Conservation (phyloP, 2,888 invertebrate genomes). For the Ophioninae sp. region DNA sequence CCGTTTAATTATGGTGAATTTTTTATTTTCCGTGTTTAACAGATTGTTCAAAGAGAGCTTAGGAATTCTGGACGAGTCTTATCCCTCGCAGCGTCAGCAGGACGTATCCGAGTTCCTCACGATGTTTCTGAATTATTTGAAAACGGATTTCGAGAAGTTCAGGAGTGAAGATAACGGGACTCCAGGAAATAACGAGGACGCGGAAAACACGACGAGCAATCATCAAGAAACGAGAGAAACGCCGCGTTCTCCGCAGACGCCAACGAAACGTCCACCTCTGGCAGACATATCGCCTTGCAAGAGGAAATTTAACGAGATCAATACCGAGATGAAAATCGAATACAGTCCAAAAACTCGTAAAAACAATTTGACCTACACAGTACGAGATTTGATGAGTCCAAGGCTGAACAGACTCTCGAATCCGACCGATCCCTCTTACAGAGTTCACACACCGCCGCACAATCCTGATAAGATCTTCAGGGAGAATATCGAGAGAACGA, state of each 20-base stretch:
- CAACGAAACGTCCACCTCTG: slow-evolving; percentile 68
- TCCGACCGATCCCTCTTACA: slow-evolving; percentile 61
- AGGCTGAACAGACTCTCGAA: slow-evolving; percentile 59
- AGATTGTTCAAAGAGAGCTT: slow-evolving; percentile 72
- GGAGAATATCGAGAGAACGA: slow-evolving; percentile 28
- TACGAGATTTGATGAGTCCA: slow-evolving; percentile 63
- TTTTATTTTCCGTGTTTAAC: neutral
- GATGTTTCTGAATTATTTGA: slow-evolving; percentile 74
- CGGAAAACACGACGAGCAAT: slow-evolving; percentile 71
- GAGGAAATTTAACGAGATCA: slow-evolving; percentile 46
- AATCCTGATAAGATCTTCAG: slow-evolving; percentile 37
- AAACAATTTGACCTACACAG: slow-evolving; percentile 57
- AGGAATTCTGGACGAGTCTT: slow-evolving; percentile 70
- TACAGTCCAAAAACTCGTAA: slow-evolving; percentile 26
- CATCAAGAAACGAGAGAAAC: slow-evolving; percentile 50
- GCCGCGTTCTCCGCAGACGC: slow-evolving; percentile 59
- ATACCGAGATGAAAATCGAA: slow-evolving; percentile 49
- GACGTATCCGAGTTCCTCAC: slow-evolving; percentile 77
- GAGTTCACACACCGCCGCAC: slow-evolving; percentile 64
- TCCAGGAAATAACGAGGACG: slow-evolving; percentile 62
- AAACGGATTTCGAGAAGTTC: slow-evolving; percentile 71
- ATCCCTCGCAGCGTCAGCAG: slow-evolving; percentile 74
- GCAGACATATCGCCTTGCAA: slow-evolving; percentile 67
- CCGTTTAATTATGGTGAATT: slow-evolving; percentile 27
- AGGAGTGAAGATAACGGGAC: slow-evolving; percentile 3